Percentiles rank a stretch among this genome's conserved stretches.
Evolutionary conservation across 1,140 invertebrate genomes (phyloP).

Genomic region (Whitmania pigra): DNA sequence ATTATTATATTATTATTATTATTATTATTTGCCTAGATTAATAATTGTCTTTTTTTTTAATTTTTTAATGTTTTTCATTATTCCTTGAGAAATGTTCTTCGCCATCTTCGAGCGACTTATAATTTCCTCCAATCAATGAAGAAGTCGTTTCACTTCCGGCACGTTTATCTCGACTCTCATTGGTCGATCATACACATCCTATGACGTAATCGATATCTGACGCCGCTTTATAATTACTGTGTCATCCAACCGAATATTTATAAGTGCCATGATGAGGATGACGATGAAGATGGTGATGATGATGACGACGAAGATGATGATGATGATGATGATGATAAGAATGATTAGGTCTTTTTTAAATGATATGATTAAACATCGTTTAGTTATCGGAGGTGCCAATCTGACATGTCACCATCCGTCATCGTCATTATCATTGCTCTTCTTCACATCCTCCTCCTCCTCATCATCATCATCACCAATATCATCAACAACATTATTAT

Average conservation of each 20-base stretch:
- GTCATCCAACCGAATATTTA: background rate
- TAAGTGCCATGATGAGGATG: no score
- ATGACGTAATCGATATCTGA: background rate
- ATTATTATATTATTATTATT: conserved; percentile 2
- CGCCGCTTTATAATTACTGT: background rate
- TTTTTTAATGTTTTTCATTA: no score
- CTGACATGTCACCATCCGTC: background rate
- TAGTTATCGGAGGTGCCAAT: no score
- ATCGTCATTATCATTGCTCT: background rate
- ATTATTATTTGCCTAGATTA: background rate
- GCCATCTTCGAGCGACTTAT: background rate
- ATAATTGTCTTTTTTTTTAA: background rate
- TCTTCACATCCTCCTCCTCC: background rate
- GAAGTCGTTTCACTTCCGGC: conserved; percentile 7
- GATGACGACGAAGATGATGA: no score
- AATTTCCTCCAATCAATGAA: conserved; percentile 10
- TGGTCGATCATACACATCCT: background rate
- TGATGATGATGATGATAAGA: no score
- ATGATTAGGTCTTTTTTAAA: no score
- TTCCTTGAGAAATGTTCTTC: background rate
- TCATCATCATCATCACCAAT: background rate
- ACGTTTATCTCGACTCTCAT: conserved; percentile 11
- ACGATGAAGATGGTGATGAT: no score
- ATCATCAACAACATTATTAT: background rate
- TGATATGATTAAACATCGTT: no score